Conservation (phyloP, 2,113 vertebrate genomes). For the Alosa alosa region DNA sequence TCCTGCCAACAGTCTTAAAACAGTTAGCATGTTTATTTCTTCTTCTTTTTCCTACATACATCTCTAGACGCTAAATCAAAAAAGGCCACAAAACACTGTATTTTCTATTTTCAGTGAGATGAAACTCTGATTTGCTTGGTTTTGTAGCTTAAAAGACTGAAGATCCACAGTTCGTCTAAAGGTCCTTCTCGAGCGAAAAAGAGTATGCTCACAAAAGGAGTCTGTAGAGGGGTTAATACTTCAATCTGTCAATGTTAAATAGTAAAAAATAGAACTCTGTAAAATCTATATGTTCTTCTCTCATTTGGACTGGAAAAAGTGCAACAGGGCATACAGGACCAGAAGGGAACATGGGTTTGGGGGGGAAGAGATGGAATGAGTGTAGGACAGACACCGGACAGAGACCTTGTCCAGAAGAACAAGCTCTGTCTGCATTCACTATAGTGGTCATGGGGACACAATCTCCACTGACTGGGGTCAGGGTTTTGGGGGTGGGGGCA, state of each 20-base stretch:
- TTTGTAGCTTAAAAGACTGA: neutral
- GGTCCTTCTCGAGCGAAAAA: neutral
- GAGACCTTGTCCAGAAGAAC: neutral
- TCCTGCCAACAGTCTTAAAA: neutral
- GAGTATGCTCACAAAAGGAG: neutral
- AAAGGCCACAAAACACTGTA: neutral
- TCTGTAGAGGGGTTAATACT: conserved; percentile 31
- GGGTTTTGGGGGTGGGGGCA: neutral
- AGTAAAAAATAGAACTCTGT: conserved; percentile 22
- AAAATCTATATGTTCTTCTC: conserved; percentile 10
- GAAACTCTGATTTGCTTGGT: neutral
- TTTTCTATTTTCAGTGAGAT: neutral
- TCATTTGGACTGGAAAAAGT: neutral
- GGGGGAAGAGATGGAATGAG: neutral
- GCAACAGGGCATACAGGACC: neutral
- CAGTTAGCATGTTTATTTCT: neutral
- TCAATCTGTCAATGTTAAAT: conserved; percentile 22
- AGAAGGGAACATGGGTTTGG: neutral
- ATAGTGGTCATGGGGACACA: neutral
- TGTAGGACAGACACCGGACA: neutral
- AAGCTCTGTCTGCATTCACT: neutral
- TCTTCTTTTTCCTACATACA: neutral
- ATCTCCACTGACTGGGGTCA: neutral
- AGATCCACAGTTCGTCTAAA: neutral
- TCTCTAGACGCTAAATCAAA: neutral